Evolutionary conservation across 2,888 invertebrate species (phyloP), one percentile per base, ranked within the genome.

Genomic region (Trachelus troglodyta): DNA sequence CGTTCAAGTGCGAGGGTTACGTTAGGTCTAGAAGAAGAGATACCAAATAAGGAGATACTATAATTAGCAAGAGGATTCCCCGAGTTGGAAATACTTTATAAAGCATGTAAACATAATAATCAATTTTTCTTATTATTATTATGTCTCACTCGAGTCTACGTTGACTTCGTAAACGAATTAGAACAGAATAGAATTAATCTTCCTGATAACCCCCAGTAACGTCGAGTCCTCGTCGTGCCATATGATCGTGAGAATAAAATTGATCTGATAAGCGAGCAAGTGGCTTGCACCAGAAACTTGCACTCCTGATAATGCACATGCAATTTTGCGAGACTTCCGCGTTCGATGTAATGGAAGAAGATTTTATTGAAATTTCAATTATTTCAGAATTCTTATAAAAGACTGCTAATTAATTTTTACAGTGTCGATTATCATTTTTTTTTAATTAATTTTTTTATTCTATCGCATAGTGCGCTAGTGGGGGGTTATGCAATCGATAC

Each of bases 41-140:
- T 76, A 73, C 85, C 89, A 80, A 87, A 85, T 83, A 87, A 82
- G 86, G 86, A 40, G 81, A 82, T 82, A 78, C 87, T 87, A 89
- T 85, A 85, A 87, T 86, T 89, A 88, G 81, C 76, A 56, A n/a
- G 69, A 76, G 80, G 77, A 84, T 85, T 83, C 81, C 81, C 56
- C 23, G 2, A 56, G 15, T 1, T 56, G 56, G 23, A 56, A 6
- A 56, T 56, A 2, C 23, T 9, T 56, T 23, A 2, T 56, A 1
- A 23, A 56, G 9, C 23, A 23, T 2, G 56, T 23, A 56, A 56
- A 15, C 56, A 9, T 2, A 9, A 23, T 56, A 40, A 40, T 40
- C 15, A 40, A 15, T 56, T 56, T 23, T 23, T 23, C 23, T 2
- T 15, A 40, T 23, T 56, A 35, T 35, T 11, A 37, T 37, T 37